A percentile compares a stretch with the other conserved stretches of the same genome.
Evolutionary conservation across 1,140 invertebrate genomes (phyloP).

Genomic region (Cataglyphis hispanica): DNA sequence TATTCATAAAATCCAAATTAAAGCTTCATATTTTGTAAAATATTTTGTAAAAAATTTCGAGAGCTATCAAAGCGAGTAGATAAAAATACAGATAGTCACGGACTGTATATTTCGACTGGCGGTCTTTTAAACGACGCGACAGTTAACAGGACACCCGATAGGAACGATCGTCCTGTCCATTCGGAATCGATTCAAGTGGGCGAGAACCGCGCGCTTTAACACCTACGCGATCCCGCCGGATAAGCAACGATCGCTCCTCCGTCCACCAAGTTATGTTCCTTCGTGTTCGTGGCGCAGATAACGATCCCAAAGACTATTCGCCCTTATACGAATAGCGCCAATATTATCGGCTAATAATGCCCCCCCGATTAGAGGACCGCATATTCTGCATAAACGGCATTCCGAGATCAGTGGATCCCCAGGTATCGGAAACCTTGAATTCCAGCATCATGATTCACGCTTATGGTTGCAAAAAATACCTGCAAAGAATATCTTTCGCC

Average conservation of each 20-base stretch:
- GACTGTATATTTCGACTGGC: conserved; percentile 35
- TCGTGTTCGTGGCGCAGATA: conserved; percentile 62
- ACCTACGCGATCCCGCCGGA: conserved; percentile 72
- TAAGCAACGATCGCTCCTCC: conserved; percentile 64
- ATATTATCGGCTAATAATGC: conserved; percentile 69
- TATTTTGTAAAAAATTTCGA: neutral
- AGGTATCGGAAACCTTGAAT: neutral
- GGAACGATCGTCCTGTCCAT: conserved; percentile 68
- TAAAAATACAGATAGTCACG: conserved; percentile 20
- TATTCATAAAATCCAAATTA: neutral
- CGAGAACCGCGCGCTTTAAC: conserved; percentile 74
- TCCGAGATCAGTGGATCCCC: conserved; percentile 1
- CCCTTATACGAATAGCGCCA: conserved; percentile 43
- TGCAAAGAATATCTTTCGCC: neutral
- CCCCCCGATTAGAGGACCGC: conserved; percentile 34
- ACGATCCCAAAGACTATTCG: conserved; percentile 63
- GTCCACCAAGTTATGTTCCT: conserved; percentile 68
- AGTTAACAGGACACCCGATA: conserved; percentile 72
- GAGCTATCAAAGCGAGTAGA: neutral
- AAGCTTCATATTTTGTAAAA: neutral
- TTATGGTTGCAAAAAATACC: neutral
- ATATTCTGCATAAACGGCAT: conserved; percentile 33
- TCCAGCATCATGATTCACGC: neutral
- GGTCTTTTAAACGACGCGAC: conserved; percentile 51
- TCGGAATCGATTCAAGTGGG: conserved; percentile 76